A percentile compares a stretch with the other conserved stretches of the same genome.
phyloP scores from a whole-genome alignment of 2,797 vertebrate genomes.

The Gymnoscopelus microlampas region DNA sequence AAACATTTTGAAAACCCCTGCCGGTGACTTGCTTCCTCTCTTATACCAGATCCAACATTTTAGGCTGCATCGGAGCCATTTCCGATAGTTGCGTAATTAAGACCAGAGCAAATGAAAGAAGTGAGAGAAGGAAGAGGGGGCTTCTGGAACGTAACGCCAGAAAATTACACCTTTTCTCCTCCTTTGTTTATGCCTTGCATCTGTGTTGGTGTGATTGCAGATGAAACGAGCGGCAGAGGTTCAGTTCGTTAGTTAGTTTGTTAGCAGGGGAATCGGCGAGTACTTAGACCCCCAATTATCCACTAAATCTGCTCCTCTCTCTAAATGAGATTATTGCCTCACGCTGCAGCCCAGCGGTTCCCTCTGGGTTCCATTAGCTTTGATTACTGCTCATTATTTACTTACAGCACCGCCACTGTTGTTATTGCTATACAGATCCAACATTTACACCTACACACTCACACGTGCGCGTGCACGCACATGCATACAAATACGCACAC shows the following conservation, averaged over 20 bases:
- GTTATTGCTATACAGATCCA: slow-evolving; percentile 71
- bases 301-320: slow-evolving; percentile 84
- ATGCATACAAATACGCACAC: slow-evolving; percentile 30
- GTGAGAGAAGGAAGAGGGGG: too few species aligned
- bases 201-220: slow-evolving; percentile 67
- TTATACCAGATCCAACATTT: too few species aligned
- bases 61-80: too few species aligned
- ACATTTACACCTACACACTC: slow-evolving; percentile 30
- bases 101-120: too few species aligned
- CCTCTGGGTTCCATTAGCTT: slow-evolving; percentile 88
- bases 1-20: too few species aligned
- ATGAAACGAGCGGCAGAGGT: slow-evolving; percentile 72
- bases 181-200: slow-evolving; percentile 19
- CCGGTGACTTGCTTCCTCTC: too few species aligned
- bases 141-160: too few species aligned
- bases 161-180: too few species aligned
- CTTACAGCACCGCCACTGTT: slow-evolving; percentile 84
- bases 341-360: slow-evolving; percentile 79
- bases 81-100: too few species aligned
- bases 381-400: slow-evolving; percentile 91
- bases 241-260: slow-evolving; percentile 73
- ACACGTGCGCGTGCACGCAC: neutral
- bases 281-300: slow-evolving; percentile 85
- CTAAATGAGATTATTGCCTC: slow-evolving; percentile 87
- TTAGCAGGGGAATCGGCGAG: slow-evolving; percentile 81